Base-by-base conservation (phyloP, 2,113 vertebrate genomes). In the Stercorarius parasiticus region DNA sequence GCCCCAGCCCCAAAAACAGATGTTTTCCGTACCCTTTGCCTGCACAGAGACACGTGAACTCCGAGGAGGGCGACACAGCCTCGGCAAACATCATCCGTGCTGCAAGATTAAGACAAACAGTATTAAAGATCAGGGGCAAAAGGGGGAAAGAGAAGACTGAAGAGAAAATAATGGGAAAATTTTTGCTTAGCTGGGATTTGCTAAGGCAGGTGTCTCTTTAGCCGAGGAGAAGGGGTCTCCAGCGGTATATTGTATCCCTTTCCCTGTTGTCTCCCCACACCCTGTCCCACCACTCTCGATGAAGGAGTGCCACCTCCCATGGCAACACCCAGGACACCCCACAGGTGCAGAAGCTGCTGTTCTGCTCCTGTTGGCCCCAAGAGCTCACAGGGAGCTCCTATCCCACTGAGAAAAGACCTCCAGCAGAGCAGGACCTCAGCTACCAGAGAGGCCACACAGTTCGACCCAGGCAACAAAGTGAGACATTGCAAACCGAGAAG, bases 401-500 rank as follows among this genome's bases (percentile, higher is more conserved):
- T 34, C 13, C 42, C 26, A 11, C 21, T 3, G 23, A 64, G 53
- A 79, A 90, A 69, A 32, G 55, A 21, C 25, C 14, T 13, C 25
- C 32, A 71, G 82, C 32, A 40, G 55, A 81, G 29, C 29, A 65
- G 64, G 55, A 59, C 32, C n/a, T 85, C 8, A 1, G 71, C 40
- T 74, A 32, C 21, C 81, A 55, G 20, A 55, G 11, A 40, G 13
- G 10, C 16, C 1, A 0, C 3, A 26, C 1, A 2, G 15, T 71
- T 45, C 29, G 11, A 81, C 21, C 4, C 1, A 1, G 19, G 42
- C 34, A 89, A 49, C 9, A 47, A 83, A 65, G 43, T 34, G 11
- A 77, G 45, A 61, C 7, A 2, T 6, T 52, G 64, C 49, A 62
- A 66, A 69, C 18, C 17, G 59, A 88, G 72, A 47, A 4, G 2